These are phyloP conservation scores for Megaceryle torquata DNA, from an alignment of 2,113 vertebrate species.

Conservation along the genomic window DNA sequence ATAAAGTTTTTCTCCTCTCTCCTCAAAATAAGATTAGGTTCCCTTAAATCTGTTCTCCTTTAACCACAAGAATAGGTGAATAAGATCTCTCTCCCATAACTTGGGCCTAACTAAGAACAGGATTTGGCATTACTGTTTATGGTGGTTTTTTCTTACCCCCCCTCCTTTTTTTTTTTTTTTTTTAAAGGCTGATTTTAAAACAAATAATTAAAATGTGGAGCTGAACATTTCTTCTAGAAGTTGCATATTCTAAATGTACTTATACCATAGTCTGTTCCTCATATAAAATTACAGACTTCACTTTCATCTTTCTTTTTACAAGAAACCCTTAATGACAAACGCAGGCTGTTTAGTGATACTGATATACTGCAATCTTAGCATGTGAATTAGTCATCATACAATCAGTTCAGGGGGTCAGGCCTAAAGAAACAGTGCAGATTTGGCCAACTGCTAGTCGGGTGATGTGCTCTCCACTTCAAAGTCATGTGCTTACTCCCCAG, in stretches of 20 bases:
- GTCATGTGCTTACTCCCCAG: slow-evolving; percentile 68
- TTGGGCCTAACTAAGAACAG: background rate
- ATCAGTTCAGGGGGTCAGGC: slow-evolving; percentile 86
- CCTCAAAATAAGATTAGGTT: background rate
- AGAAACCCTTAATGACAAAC: slow-evolving; percentile 91
- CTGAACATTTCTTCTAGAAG: slow-evolving; percentile 65
- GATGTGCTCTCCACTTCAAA: slow-evolving; percentile 83
- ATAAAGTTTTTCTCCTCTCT: background rate
- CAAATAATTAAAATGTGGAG: slow-evolving; percentile 62
- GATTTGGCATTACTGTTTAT: slow-evolving; percentile 6
- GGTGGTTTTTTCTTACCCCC: background rate
- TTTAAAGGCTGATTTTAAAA: slow-evolving; percentile 57
- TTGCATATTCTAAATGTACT: slow-evolving; percentile 67
- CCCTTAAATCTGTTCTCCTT: background rate
- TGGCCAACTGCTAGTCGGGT: slow-evolving; percentile 72
- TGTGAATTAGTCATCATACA: slow-evolving; percentile 89
- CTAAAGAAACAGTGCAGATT: slow-evolving; percentile 83
- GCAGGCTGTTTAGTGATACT: slow-evolving; percentile 88
- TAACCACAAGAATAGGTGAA: background rate
- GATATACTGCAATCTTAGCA: slow-evolving; percentile 83
- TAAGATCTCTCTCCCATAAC: background rate
- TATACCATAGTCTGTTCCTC: slow-evolving; percentile 65
- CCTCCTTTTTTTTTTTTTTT: background rate
- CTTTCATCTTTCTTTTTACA: slow-evolving; percentile 87
- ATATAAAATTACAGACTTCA: slow-evolving; percentile 79